Evolutionary conservation across 2,888 invertebrate genomes (phyloP).

Genomic region (Timema podura): DNA sequence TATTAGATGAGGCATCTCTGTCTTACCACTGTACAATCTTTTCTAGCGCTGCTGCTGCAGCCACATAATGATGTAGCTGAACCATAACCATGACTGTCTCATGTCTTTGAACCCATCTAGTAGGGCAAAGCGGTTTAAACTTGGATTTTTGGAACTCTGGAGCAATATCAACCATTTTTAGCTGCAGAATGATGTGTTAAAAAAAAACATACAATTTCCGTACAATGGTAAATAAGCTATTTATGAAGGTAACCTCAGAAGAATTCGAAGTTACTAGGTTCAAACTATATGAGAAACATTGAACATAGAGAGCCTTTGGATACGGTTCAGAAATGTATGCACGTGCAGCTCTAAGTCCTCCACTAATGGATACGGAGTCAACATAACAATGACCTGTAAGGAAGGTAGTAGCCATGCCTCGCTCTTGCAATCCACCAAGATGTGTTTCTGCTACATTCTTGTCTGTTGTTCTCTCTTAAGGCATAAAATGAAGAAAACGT

Average conservation of each 20-base stretch:
- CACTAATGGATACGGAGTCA: neutral
- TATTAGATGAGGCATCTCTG: no score
- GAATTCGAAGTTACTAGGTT: neutral
- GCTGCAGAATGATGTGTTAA: neutral
- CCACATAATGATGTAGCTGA: neutral
- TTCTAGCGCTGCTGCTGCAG: no score
- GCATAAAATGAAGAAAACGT: neutral
- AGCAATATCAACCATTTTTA: neutral
- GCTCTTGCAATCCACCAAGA: neutral
- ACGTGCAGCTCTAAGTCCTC: neutral
- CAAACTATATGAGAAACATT: neutral
- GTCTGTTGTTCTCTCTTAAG: neutral
- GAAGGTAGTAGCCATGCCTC: neutral
- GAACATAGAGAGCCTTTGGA: neutral
- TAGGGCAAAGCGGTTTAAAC: neutral
- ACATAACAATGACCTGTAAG: neutral
- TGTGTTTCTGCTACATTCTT: neutral
- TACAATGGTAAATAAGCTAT: neutral
- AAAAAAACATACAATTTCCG: conserved; percentile 5
- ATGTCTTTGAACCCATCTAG: conserved; percentile 2
- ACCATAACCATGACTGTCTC: conserved; percentile 1
- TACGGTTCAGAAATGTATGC: neutral
- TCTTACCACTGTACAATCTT: no score
- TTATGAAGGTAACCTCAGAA: conserved; percentile 6
- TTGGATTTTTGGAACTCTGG: neutral